A percentile compares a stretch with the other conserved stretches of the same genome.
phyloP scores from a whole-genome alignment of 2,797 vertebrate species.

The Chaetophractus vellerosus region DNA sequence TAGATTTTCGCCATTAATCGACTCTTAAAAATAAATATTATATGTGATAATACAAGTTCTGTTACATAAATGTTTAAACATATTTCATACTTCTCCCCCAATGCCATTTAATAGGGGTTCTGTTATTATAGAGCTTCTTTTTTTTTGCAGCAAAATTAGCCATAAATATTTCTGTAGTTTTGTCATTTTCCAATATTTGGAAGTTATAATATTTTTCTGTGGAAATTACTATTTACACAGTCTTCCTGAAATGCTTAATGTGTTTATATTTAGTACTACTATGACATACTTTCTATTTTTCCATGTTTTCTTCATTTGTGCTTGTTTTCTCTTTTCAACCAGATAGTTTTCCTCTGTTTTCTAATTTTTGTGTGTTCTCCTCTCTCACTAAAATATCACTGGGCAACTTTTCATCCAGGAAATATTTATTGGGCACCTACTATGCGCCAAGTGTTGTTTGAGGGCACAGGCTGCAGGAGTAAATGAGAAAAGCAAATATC shows the following conservation, averaged over 20 bases:
- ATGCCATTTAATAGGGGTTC: not conserved
- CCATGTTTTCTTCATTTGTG: not conserved
- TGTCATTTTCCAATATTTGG: not conserved
- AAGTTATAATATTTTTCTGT: not conserved
- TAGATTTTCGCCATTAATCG: not conserved
- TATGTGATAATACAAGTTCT: not conserved
- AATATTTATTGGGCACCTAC: not conserved
- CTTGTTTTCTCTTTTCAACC: not conserved
- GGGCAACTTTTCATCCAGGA: not conserved
- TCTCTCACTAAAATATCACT: not conserved
- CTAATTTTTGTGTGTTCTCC: not conserved
- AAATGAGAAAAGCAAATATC: not conserved
- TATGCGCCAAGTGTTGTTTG: not conserved
- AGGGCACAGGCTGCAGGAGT: not conserved
- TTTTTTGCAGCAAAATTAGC: conserved; percentile 18
- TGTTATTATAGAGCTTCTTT: not conserved
- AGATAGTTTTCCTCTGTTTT: not conserved
- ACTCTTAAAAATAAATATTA: not conserved
- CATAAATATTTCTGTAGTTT: conserved; percentile 16
- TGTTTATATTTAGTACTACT: not conserved
- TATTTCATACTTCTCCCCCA: not conserved
- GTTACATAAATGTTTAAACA: not conserved
- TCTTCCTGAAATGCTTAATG: not conserved
- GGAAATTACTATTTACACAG: not conserved
- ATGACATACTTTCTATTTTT: not conserved